Percentiles rank a stretch among this genome's conserved stretches.
Evolutionary conservation across 1,140 invertebrate species (phyloP).

Genomic region (Araneus ventricosus): DNA sequence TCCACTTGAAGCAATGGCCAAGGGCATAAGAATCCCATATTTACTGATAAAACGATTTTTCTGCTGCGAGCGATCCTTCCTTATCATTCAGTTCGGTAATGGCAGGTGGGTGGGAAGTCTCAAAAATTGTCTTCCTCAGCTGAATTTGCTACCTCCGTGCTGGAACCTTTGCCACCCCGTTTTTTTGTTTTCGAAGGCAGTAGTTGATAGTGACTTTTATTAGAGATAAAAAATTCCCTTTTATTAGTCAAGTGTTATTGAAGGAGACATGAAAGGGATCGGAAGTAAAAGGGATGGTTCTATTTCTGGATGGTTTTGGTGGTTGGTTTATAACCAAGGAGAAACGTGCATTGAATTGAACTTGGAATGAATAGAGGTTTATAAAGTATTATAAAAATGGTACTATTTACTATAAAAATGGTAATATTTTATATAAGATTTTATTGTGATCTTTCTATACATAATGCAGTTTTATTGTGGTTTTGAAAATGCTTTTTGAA

Average conservation of each 20-base stretch:
- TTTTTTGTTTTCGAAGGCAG: not conserved
- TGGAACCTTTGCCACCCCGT: not conserved
- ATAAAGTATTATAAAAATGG: too few species aligned
- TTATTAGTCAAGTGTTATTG: not conserved
- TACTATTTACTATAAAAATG: too few species aligned
- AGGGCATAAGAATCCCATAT: conserved; percentile 25
- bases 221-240: conserved; percentile 14
- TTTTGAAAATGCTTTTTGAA: too few species aligned
- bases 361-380: too few species aligned
- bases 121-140: conserved; percentile 54
- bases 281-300: not conserved
- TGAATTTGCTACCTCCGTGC: not conserved
- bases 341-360: too few species aligned
- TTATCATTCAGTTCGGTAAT: conserved; percentile 24
- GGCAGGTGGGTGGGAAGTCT: conserved; percentile 7
- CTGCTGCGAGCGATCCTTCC: conserved; percentile 18
- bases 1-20: conserved; percentile 39
- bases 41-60: conserved; percentile 65
- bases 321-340: too few species aligned
- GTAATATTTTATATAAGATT: too few species aligned
- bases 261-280: not conserved
- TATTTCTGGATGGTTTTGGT: too few species aligned
- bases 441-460: too few species aligned
- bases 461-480: too few species aligned
- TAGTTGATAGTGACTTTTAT: conserved; percentile 19